Evolutionary conservation across 2,888 invertebrate genomes (phyloP), one percentile per base, ranked within the genome.

Genomic region (Callinectes sapidus): DNA sequence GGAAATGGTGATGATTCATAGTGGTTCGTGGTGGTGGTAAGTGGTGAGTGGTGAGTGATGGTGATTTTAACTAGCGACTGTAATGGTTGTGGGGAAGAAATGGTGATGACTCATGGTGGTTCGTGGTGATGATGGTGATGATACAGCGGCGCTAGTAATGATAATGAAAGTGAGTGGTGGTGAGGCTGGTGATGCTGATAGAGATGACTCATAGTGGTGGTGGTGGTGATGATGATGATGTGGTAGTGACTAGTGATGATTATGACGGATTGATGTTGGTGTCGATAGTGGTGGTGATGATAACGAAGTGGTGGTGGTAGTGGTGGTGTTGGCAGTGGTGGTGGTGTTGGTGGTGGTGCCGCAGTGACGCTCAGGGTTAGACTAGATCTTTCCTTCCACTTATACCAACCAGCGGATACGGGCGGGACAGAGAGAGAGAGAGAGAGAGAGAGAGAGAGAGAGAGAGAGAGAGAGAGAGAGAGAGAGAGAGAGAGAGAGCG

Each of bases 311-410:
- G 16, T 81, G 81, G 5, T 81, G 81, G 35, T 81, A 16, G 61
- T 71, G 71, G 28, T 71, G 6, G 71, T 71, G 71, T 3, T 71
- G 28, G 23, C 28, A 10, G 23, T 71, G 71, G 28, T 71, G n/a
- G 10, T 32, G 13, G 35, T 81, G 81, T 1, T 81, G 81, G 81
- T 81, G 81, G 35, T 81, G 81, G 81, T 81, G 81, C 35, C 81
- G 35, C 81, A 32, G 81, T 81, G 81, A 35, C 81, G 81, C 35
- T 35, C 81, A 81, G 35, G 32, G 81, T 5, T 35, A 81, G 81
- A 81, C 81, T 81, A 81, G 81, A 81, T n/a, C 81, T 81, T 81
- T 35, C 81, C 81, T 81, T 28, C 81, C 81, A 81, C 81, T 81
- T 81, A 48, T 48, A 35, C 81, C 35, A 35, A 35, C 81, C 81